phyloP scores from a whole-genome alignment of 2,113 vertebrate species.

The Rhipidura dahli region DNA sequence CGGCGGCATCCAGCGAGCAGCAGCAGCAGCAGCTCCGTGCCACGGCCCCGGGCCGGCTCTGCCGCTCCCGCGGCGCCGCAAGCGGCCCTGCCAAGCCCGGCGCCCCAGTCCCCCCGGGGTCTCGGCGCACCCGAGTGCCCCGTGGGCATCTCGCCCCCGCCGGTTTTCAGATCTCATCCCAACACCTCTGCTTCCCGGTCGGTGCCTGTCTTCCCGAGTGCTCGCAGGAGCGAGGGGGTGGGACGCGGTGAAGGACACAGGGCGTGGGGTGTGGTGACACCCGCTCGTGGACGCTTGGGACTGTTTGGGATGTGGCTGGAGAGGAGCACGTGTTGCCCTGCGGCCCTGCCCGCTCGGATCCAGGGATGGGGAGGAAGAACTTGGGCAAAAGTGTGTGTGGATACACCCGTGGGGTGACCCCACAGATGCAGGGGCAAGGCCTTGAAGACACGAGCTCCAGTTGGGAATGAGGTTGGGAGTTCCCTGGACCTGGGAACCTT shows the following conservation, averaged over 20 bases:
- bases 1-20: not conserved
- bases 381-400: fast-evolving
- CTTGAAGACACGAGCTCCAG: fast-evolving
- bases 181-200: not conserved
- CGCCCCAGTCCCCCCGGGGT: not conserved
- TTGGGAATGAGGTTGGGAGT: fast-evolving
- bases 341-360: not conserved
- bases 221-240: not conserved
- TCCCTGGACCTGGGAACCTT: fast-evolving
- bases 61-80: not conserved
- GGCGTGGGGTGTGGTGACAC: not conserved
- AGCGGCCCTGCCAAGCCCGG: not conserved
- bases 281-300: not conserved
- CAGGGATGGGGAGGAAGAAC: not conserved
- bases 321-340: not conserved
- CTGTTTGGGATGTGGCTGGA: not conserved
- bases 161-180: conserved; percentile 11
- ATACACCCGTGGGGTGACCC: fast-evolving
- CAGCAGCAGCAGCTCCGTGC: not conserved
- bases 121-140: not conserved
- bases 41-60: not conserved
- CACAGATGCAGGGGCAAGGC: not conserved
- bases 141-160: not conserved
- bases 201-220: not conserved
- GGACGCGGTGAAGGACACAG: not conserved